Base-by-base conservation (phyloP, 1,140 invertebrate species). In the Magallana angulata region DNA sequence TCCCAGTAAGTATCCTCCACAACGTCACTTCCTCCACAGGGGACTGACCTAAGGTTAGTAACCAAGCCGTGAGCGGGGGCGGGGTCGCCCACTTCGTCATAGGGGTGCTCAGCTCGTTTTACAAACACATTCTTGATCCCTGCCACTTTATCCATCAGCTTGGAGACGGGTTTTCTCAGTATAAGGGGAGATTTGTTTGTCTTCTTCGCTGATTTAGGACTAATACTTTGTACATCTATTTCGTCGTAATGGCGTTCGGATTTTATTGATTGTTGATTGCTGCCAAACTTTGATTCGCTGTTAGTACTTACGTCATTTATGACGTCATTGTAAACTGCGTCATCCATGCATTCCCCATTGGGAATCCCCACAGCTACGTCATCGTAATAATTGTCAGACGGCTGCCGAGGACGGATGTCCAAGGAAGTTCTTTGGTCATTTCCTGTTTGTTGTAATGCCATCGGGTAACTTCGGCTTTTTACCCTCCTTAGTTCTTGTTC, bases 321-420 rank as follows among this genome's bases (percentile, higher is more conserved):
- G 64, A 71, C 64, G 64, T 71, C 64, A 71, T 30, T 30, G 7
- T 71, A 71, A 18, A 71, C 64, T 71, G 64, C 64, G 18, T 71
- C 18, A 71, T 2, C 36, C 18, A 30, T 18, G 4, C 18, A 30
- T 24, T 18, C 36, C 0, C 11, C 64, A 0, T 71, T 11, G 7
- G 18, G 18, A 71, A 11, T 24, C 0, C 64, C 64, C 18, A 71
- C 7, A 7, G 64, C 64, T 9, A 71, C 18, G 12, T 71, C 64
- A 7, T 71, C 64, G 36, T 71, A 71, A 30, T 71, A 71, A 30
- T 71, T 71, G 11, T 71, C 64, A 6, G 64, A n/a, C 0, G 64
- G 18, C 12, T 71, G 12, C 11, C 60, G 60, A 62, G 60, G 64
- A 71, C 18, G n/a, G 18, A 71, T 11, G 3, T 18, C 24, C 64